Evolutionary conservation across 1,140 invertebrate genomes (phyloP), one percentile per base, ranked within the genome.

Genomic region (Microplitis demolitor): DNA sequence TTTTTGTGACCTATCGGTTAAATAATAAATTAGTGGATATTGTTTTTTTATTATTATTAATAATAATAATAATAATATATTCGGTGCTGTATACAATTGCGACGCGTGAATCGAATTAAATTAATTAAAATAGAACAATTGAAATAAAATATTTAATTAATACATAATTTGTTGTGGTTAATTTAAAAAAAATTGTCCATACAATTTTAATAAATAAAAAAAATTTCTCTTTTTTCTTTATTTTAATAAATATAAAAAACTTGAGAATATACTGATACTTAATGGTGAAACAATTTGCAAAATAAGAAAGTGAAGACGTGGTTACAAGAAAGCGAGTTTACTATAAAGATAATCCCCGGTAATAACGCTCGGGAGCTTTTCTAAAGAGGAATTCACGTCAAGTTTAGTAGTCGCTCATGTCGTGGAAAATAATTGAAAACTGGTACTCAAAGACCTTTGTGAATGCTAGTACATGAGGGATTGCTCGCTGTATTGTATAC

Each of bases 371-470:
- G 54, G n/a, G 16, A 68, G 35, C 66, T 37, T 68, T 45, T 24
- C 66, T 67, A 67, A 67, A 67, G 51, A 67, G 24, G 39, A 50
- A 45, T 45, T 16, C 51, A 71, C 37, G 56, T 71, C 67, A 69
- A 67, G 66, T 54, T 39, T 67, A 50, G 24, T 69, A 60, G 70
- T 56, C 33, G 51, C 62, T 66, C 63, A 50, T 14, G 53, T 72
- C 64, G 63, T 60, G 53, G 39, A 66, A 72, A 72, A 72, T 72
- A 66, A 66, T 72, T 66, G 70, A 66, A 66, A 71, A 72, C 51
- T 54, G 39, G 54, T 72, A 34, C 63, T 66, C 53, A 60, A 72
- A 66, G 70, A 58, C 37, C 50, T 71, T 13, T 63, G 62, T 71
- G 62, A 64, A 70, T 62, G 50, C 39, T 39, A 50, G 63, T 39